phyloP scores from a whole-genome alignment of 2,797 vertebrate species.

The Rousettus madagascariensis region DNA sequence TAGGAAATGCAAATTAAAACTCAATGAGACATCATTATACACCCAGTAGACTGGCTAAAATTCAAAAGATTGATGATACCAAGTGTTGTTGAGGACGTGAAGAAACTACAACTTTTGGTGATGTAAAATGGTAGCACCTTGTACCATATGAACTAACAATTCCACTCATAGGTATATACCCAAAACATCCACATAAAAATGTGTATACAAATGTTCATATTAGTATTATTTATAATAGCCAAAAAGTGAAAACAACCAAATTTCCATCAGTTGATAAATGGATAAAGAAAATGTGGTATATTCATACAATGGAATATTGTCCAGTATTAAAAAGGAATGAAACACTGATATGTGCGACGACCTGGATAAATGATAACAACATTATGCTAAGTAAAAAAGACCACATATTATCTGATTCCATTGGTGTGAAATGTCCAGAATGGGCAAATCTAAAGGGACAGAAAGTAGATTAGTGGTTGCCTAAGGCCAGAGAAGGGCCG shows the following conservation, averaged over 20 bases:
- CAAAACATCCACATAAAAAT: not conserved
- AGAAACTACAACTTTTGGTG: not conserved
- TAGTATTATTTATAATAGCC: not conserved
- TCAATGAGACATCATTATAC: not conserved
- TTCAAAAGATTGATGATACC: not conserved
- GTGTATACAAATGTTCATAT: not conserved
- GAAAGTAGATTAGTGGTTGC: not conserved
- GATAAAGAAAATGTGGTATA: not conserved
- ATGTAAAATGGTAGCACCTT: not conserved
- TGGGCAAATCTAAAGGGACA: not conserved
- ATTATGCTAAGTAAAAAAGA: not conserved
- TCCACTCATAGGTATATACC: not conserved
- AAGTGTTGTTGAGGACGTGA: not conserved
- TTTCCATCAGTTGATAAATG: not conserved
- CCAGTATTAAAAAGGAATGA: not conserved
- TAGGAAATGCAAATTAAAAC: not conserved
- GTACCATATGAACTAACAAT: not conserved
- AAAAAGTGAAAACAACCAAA: not conserved
- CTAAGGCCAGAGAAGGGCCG: not conserved
- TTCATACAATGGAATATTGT: not conserved
- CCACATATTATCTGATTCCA: not conserved
- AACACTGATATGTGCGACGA: not conserved
- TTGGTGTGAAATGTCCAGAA: not conserved
- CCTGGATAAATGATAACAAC: not conserved
- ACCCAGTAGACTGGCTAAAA: not conserved